phyloP scores from a whole-genome alignment of 2,888 invertebrate species.

The Diadegma fenestrale region DNA sequence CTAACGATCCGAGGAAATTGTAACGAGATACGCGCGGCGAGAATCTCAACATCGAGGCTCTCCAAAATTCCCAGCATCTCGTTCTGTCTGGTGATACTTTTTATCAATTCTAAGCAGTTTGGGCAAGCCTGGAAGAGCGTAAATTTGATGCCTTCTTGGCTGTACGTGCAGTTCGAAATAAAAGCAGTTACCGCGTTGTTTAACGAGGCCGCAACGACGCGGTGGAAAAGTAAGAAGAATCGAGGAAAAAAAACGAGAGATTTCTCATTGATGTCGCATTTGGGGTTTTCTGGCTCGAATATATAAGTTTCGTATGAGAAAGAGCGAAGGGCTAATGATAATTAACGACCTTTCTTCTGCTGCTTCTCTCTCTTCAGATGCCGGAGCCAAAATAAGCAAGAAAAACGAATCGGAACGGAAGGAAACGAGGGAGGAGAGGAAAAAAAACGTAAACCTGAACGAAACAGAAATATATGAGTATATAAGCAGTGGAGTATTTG shows the following conservation, averaged over 20 bases:
- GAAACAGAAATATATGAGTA: slow-evolving; percentile 65
- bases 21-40: slow-evolving; percentile 12
- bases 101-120: background rate
- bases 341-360: slow-evolving; percentile 56
- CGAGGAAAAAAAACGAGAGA: slow-evolving; percentile 14
- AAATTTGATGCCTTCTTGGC: background rate
- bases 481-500: slow-evolving; percentile 58
- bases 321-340: slow-evolving; percentile 58
- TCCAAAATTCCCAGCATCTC: background rate
- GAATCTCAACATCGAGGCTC: background rate
- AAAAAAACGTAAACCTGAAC: slow-evolving; percentile 15
- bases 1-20: background rate
- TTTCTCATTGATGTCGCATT: slow-evolving; percentile 9
- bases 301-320: slow-evolving; percentile 15
- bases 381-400: slow-evolving; percentile 54
- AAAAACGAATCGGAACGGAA: slow-evolving; percentile 42
- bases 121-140: background rate
- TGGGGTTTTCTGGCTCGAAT: background rate
- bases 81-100: background rate
- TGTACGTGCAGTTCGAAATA: background rate
- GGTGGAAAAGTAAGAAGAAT: slow-evolving; percentile 27
- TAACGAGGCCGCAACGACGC: too few species aligned
- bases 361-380: slow-evolving; percentile 35
- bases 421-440: slow-evolving; percentile 5
- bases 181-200: slow-evolving; percentile 9